phyloP scores from a whole-genome alignment of 92 coral and sea anemone species.

The Siderastrea radians region DNA sequence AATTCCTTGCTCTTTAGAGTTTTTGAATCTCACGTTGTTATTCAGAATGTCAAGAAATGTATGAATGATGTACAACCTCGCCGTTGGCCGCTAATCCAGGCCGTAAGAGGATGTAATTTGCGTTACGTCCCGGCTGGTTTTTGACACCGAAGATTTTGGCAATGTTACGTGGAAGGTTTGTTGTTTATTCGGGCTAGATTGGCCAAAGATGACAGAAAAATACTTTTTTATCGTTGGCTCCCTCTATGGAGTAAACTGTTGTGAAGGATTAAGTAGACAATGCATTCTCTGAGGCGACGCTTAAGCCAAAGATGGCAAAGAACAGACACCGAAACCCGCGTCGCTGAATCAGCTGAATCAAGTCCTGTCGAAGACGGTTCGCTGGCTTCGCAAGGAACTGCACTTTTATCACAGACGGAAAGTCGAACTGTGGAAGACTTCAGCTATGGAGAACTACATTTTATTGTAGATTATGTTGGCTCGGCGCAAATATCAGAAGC shows the following conservation, averaged over 20 bases:
- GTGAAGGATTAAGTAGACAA: constrained; percentile 29
- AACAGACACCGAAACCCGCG: constrained; percentile 19
- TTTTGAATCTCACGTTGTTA: neutral
- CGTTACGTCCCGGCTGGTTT: constrained; percentile 18
- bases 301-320: constrained; percentile 66
- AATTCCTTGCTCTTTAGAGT: constrained; percentile 10
- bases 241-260: constrained; percentile 37
- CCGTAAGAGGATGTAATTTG: constrained; percentile 28
- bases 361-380: constrained; percentile 33
- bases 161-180: constrained; percentile 39
- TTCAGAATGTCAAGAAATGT: neutral
- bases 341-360: constrained; percentile 45
- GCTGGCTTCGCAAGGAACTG: constrained; percentile 33
- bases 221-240: constrained; percentile 37
- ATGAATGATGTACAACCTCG: neutral
- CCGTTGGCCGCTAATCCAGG: neutral
- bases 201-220: constrained; percentile 27
- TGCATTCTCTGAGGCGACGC: constrained; percentile 68
- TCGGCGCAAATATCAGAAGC: constrained; percentile 95
- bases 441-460: constrained; percentile 84
- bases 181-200: constrained; percentile 36
- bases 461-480: constrained; percentile 97
- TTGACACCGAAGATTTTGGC: neutral
- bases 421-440: constrained; percentile 72
- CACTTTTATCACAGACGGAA: constrained; percentile 65